phyloP scores from a whole-genome alignment of 2,113 vertebrate species.

The Lepus europaeus region DNA sequence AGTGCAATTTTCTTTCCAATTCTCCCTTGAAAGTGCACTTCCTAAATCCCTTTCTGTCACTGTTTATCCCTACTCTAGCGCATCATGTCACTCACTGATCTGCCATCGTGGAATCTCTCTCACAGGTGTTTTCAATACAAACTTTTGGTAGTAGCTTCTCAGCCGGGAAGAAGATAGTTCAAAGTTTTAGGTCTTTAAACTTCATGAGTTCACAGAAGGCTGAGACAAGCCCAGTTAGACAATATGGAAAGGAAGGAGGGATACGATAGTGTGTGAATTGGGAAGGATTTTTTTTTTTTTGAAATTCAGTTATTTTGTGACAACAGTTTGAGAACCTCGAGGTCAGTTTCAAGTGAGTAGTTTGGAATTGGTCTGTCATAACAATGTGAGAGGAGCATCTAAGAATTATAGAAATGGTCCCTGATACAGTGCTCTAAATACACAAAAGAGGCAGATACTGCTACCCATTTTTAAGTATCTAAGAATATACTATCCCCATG shows the following conservation, averaged over 20 bases:
- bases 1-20: too few relatives aligned
- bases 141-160: conserved; percentile 42
- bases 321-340: not conserved
- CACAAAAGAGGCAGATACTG: not conserved
- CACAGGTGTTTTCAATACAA: conserved; percentile 34
- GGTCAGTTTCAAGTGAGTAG: not conserved
- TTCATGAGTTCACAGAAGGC: not conserved
- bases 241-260: not conserved
- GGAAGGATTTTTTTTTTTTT: not conserved
- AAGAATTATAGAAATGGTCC: not conserved
- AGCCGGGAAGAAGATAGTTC: conserved; percentile 6
- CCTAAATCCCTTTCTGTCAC: too few relatives aligned
- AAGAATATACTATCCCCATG: not conserved
- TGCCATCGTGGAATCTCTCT: too few relatives aligned
- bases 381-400: not conserved
- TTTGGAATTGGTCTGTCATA: conserved; percentile 2
- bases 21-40: too few relatives aligned
- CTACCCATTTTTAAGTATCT: not conserved
- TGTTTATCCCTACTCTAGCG: too few relatives aligned
- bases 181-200: not conserved
- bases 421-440: not conserved
- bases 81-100: too few relatives aligned
- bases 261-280: not conserved
- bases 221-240: not conserved
- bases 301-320: not conserved